A percentile compares a stretch with the other conserved stretches of the same genome.
These are phyloP conservation scores for Hirundo rustica DNA, from an alignment of 2,797 vertebrate genomes.

Conservation along the genomic window DNA sequence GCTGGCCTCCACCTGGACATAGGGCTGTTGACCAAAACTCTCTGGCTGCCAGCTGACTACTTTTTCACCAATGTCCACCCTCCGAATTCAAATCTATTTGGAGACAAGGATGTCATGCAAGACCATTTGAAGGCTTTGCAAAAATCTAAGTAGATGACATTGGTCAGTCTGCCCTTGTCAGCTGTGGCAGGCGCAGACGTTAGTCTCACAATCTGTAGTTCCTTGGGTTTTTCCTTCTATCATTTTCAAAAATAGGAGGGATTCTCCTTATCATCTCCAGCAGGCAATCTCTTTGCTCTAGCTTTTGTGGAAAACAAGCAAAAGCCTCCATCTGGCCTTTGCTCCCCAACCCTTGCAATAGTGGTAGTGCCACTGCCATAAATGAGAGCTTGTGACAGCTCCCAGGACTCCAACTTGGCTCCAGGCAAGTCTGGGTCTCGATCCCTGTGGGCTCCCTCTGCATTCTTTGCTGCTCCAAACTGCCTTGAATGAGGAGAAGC, in stretches of 20 bases:
- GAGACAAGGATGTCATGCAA: background rate
- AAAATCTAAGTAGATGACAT: background rate
- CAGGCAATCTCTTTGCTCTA: background rate
- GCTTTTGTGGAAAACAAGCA: background rate
- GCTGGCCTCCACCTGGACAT: background rate
- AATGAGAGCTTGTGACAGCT: background rate
- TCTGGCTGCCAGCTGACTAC: background rate
- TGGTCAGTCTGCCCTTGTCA: background rate
- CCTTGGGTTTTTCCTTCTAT: background rate
- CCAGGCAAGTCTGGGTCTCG: background rate
- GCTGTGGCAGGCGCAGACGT: too few relatives aligned
- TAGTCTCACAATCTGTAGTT: background rate
- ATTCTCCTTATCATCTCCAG: background rate
- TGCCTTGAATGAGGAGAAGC: background rate
- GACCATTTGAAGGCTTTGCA: background rate
- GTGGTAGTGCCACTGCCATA: background rate
- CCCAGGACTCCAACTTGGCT: fast-evolving
- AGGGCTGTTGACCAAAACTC: background rate
- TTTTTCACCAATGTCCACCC: background rate
- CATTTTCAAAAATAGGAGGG: background rate
- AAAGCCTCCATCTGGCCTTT: background rate
- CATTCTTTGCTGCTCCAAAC: background rate
- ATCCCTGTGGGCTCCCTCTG: background rate
- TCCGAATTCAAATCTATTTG: background rate
- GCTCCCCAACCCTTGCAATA: background rate